A percentile compares a stretch with the other conserved stretches of the same genome.
Evolutionary conservation across 2,113 vertebrate genomes (phyloP).

Genomic region (Otis tarda): DNA sequence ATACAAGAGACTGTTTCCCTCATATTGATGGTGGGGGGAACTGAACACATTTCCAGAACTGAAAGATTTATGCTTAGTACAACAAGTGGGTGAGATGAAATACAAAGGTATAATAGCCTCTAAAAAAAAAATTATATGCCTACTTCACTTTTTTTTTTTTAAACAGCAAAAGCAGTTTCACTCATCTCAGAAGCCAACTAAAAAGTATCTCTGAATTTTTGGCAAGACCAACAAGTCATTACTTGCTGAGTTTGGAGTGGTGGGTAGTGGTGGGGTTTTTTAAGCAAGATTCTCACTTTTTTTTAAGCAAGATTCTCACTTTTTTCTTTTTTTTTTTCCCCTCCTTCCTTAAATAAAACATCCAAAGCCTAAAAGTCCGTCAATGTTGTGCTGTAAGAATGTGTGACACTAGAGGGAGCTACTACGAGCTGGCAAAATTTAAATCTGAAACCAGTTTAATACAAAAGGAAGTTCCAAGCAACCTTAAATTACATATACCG

Average conservation of each 20-base stretch:
- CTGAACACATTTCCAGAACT: background rate
- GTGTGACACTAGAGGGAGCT: background rate
- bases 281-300: background rate
- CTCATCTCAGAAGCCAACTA: background rate
- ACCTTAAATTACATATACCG: background rate
- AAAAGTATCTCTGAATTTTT: background rate
- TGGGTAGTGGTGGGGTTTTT: rapidly evolving
- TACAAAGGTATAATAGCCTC: background rate
- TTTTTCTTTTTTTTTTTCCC: no score
- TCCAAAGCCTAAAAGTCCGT: background rate
- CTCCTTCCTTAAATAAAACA: background rate
- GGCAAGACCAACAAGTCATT: background rate
- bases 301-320: background rate
- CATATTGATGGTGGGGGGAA: background rate
- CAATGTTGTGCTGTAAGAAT: background rate
- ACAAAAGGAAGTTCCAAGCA: background rate
- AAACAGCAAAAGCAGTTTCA: background rate
- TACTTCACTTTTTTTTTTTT: background rate
- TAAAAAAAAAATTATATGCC: background rate
- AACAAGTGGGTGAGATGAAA: background rate
- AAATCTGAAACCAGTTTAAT: background rate
- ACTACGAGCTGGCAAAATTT: background rate
- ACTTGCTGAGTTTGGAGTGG: background rate
- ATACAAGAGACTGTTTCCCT: background rate
- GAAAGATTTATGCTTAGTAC: background rate